phyloP scores from a whole-genome alignment of 2,797 vertebrate species.

The Melopsittacus undulatus region DNA sequence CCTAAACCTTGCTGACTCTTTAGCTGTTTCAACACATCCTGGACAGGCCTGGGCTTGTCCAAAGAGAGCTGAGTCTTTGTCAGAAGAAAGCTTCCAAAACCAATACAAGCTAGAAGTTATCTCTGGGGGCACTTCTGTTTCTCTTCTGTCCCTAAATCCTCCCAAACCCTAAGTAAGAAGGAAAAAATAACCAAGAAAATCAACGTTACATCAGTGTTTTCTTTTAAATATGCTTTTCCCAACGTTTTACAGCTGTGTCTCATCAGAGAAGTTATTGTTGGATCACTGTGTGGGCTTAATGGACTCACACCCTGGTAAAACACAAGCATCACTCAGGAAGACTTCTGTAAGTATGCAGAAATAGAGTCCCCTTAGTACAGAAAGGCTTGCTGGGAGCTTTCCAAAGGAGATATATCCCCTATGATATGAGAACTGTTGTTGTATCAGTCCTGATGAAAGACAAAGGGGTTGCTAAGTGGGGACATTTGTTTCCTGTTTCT shows the following conservation, averaged over 20 bases:
- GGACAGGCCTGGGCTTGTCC: not conserved
- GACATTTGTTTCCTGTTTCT: not conserved
- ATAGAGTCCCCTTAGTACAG: not conserved
- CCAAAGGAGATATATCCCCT: not conserved
- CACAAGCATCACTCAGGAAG: not conserved
- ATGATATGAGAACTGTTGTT: not conserved
- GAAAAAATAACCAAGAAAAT: not conserved
- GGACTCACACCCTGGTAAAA: not conserved
- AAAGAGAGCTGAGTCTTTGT: not conserved
- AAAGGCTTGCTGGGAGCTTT: not conserved
- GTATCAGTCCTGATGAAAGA: not conserved
- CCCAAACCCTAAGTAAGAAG: not conserved
- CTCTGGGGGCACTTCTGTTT: not conserved
- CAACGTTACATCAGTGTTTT: not conserved
- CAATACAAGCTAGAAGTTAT: not conserved
- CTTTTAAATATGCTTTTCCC: not conserved
- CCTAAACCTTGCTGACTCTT: not conserved
- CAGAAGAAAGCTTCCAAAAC: not conserved
- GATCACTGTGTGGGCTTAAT: accelerated
- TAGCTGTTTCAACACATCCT: not conserved
- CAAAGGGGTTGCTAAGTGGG: not conserved
- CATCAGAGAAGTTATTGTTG: not conserved
- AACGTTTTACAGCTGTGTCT: not conserved
- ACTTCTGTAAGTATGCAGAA: not conserved
- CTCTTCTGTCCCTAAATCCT: not conserved